Base-by-base conservation (phyloP, 2,888 invertebrate genomes). In the Amphimallon solstitiale region DNA sequence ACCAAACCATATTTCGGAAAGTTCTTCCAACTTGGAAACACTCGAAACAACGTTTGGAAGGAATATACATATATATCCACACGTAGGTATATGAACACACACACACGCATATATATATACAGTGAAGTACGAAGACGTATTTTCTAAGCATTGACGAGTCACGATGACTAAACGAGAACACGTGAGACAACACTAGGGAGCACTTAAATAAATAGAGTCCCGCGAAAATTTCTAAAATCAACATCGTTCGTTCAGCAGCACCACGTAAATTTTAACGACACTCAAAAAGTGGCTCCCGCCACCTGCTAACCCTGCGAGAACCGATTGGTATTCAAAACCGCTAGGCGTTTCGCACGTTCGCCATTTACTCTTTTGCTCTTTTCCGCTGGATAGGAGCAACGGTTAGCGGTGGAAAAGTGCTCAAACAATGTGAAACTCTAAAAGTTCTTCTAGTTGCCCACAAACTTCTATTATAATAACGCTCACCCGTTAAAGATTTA, bases 141-240 rank as follows among this genome's bases (percentile, higher is more conserved):
- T 29, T 29, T 29, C 29, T 9, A 34, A 12, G 51, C 34, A 15
- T 34, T 51, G 51, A 34, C 35, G 45, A 59, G 56, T 46, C 17
- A 15, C 19, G 19, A 46, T 10, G 10, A 45, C 56, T 59, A 59
- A 59, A 59, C 56, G 56, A 59, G 63, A 63, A 49, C 63, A 63
- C 63, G 63, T 63, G 51, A 51, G 49, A 34, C 63, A 49, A 63
- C 63, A 49, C 51, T 49, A 51, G 63, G 63, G 34, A 64, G 56
- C 35, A 64, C 64, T 60, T 60, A 62, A 66, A 66, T 66, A 66
- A 66, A 66, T 61, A 66, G 51, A 63, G 61, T n/a, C 59, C 15
- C 52, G 61, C 51, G 61, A 51, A 66, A 66, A 66, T 66, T 66
- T 61, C 66, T 61, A 66, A 66, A 66, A 66, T 66, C 66, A 66